Base-by-base conservation (phyloP, 2,113 vertebrate genomes). In the Meleagris gallopavo region DNA sequence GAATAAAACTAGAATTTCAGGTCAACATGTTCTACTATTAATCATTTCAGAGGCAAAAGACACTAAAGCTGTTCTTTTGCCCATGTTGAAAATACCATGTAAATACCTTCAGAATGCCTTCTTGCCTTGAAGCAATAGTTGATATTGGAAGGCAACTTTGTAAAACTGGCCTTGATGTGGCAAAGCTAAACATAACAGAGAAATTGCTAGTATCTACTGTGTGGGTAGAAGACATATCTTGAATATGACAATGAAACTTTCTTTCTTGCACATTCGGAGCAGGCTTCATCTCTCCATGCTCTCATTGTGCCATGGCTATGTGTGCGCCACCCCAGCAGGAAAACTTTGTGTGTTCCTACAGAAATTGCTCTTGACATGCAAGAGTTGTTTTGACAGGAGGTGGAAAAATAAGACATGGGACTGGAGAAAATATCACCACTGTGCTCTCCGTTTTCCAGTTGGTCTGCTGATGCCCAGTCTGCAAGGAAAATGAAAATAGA, bases 401-500 rank as follows among this genome's bases (percentile, higher is more conserved):
- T 34, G 34, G 40, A 88, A 13, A 90, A 80, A 80, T 11, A 18
- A 94, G 67, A 86, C 50, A 27, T 0, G 1, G 73, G 18, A 78
- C 54, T 14, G 3, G 19, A 22, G 46, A 71, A 20, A 64, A 13
- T 34, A 43, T 30, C 46, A 41, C 27, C 34, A 18, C 27, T 80
- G 11, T 9, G 30, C 9, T 88, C 46, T 70, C 34, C 4, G 1
- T 25, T 21, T 76, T 94, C 55, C 64, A 57, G 13, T 43, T 45
- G 25, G 66, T 91, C 55, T 71, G 36, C 64, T 88, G 65, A 61
- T 18, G 11, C 15, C 50, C 32, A 46, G 64, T 11, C 45, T 88
- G 8, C 5, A 7, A 91, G 71, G 21, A 89, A 87, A 95, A 85
- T 4, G 10, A 83, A 91, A 86, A 86, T 60, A 52, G 71, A 89